Evolutionary conservation across 2,797 vertebrate species (phyloP), one percentile per base, ranked within the genome.

Genomic region (Psittacula derbiana): DNA sequence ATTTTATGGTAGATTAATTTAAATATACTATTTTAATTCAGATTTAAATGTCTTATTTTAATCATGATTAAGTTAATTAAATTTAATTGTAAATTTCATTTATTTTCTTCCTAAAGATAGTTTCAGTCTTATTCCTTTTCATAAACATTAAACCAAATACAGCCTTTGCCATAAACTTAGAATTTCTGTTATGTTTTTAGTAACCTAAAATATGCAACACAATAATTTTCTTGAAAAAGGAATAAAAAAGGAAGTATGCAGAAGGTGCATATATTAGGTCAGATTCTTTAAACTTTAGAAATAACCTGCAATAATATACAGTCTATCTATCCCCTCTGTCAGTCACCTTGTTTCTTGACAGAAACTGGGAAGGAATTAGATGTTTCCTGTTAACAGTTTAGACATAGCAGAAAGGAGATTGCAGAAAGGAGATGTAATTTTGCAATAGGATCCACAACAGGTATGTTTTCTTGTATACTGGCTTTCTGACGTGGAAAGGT

Each of bases 391-490:
- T 81, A 65, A 25, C 2, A 66, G 3, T 62, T 83, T n/a, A 55
- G 55, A 50, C 4, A 36, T 43, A 78, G 2, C 24, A 70, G 43
- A 47, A 89, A 71, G 14, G 12, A 57, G 57, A 5, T 5, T 36
- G 17, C 30, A 28, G n/a, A 62, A 93, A 53, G 13, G 75, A 53
- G 46, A 16, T 7, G 1, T 2, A 28, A 4, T 71, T 90, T 80
- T 74, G 7, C 5, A 50, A 1, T 40, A 27, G 10, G 10, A 46
- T 79, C 36, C 41, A 25, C 33, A 62, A 4, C 0, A 46, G 2
- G 3, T 43, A 6, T 19, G 8, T 14, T 72, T 8, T 47, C 3
- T 16, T 55, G 4, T 20, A n/a, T 25, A 17, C 20, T 64, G 40
- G 24, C 19, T 58, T 70, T 74, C 41, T 82, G 13, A 27, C 19